Conservation (phyloP, 2,797 vertebrate species). For the Mastacembelus armatus region DNA sequence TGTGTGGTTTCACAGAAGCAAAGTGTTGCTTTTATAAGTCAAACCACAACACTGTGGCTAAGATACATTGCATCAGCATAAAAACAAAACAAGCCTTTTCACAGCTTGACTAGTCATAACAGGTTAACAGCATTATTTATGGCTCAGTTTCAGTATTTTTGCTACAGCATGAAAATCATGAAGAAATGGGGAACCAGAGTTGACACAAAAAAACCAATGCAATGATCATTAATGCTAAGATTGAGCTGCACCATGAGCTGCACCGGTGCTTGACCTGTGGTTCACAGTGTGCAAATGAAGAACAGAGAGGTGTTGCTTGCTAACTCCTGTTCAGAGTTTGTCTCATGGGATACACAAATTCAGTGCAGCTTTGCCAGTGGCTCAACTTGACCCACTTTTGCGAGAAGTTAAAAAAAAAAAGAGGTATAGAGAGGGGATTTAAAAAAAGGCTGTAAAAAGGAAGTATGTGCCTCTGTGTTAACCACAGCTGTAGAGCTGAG, state of each 20-base stretch:
- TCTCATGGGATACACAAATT: not conserved
- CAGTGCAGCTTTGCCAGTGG: no score
- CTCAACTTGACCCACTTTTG: not conserved
- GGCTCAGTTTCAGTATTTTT: not conserved
- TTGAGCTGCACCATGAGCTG: not conserved
- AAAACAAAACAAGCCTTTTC: not conserved
- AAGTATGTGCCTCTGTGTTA: conserved; percentile 2
- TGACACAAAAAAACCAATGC: no score
- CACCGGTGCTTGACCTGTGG: not conserved
- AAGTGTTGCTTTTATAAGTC: not conserved
- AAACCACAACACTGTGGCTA: not conserved
- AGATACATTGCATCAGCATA: not conserved
- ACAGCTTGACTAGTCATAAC: not conserved
- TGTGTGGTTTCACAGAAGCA: not conserved
- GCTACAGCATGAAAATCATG: no score
- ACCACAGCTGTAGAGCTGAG: not conserved
- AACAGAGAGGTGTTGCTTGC: not conserved
- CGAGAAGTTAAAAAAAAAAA: not conserved
- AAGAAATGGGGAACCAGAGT: no score
- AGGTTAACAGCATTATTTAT: not conserved
- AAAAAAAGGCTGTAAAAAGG: conserved; percentile 10
- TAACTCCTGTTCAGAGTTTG: not conserved
- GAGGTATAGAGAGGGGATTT: no score
- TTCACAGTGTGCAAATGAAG: not conserved
- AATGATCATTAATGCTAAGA: not conserved